Conservation (phyloP, 2,113 vertebrate genomes). For the Crotalus viridis region DNA sequence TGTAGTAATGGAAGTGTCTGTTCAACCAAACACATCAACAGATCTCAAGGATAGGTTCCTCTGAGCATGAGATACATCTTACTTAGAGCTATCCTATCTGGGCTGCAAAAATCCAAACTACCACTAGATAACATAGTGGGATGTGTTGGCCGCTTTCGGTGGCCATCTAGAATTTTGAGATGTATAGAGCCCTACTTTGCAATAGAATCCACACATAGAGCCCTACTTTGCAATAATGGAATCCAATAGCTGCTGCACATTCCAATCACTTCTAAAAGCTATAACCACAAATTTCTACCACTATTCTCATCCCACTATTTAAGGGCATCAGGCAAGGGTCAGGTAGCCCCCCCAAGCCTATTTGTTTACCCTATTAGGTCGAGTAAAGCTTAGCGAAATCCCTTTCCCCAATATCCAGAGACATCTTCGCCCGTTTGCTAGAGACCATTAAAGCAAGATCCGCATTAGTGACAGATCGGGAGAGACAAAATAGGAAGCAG, state of each 20-base stretch:
- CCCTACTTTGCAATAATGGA: too few relatives aligned
- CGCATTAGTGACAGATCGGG: not conserved
- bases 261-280: not conserved
- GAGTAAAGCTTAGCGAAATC: not conserved
- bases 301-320: not conserved
- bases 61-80: not conserved
- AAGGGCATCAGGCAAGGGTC: not conserved
- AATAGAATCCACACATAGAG: too few relatives aligned
- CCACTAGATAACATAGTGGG: not conserved
- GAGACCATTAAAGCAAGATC: not conserved
- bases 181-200: not conserved
- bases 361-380: not conserved
- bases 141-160: not conserved
- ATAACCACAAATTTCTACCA: not conserved
- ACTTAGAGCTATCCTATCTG: not conserved
- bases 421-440: not conserved
- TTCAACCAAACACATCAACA: not conserved
- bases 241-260: not conserved
- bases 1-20: not conserved
- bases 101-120: not conserved
- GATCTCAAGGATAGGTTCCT: not conserved
- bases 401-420: not conserved
- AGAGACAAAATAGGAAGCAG: not conserved
- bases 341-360: not conserved
- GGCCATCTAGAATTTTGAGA: not conserved